phyloP scores from a whole-genome alignment of 1,140 invertebrate genomes.

The Panagrolaimus sp. region DNA sequence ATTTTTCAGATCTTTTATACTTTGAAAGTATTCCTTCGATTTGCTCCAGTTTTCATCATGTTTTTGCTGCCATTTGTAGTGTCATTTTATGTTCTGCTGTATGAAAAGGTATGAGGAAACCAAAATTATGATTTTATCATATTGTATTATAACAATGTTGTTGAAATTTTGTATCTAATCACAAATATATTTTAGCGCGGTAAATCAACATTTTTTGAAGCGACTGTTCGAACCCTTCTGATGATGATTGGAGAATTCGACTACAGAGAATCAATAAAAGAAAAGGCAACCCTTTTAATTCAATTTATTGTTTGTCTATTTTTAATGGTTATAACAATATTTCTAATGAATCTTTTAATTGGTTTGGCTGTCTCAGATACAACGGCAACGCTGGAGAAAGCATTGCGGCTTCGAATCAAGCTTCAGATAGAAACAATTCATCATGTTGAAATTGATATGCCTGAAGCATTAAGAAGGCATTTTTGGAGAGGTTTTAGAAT shows the following conservation, averaged over 20 bases:
- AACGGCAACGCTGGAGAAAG: conserved; percentile 1
- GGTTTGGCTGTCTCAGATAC: conserved; percentile 1
- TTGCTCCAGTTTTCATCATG: conserved; percentile 1
- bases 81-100: background rate
- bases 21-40: background rate
- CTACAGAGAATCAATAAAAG: background rate
- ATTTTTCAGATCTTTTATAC: background rate
- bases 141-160: too few relatives aligned
- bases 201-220: background rate
- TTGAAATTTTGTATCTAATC: too few relatives aligned
- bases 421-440: conserved; percentile 1
- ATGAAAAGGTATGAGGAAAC: background rate
- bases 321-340: background rate
- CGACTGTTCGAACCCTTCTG: background rate
- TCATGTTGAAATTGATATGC: background rate
- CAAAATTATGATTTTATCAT: background rate
- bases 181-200: conserved; percentile 8
- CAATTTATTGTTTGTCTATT: background rate
- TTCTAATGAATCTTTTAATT: conserved; percentile 6
- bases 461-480: background rate
- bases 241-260: conserved; percentile 12
- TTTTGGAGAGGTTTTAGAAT: conserved; percentile 7
- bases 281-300: background rate
- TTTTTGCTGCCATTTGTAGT: conserved; percentile 12
- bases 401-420: background rate